A percentile compares a stretch with the other conserved stretches of the same genome.
These are phyloP conservation scores for Epirrita christyi DNA, from an alignment of 2,888 invertebrate genomes.

Conservation along the genomic window DNA sequence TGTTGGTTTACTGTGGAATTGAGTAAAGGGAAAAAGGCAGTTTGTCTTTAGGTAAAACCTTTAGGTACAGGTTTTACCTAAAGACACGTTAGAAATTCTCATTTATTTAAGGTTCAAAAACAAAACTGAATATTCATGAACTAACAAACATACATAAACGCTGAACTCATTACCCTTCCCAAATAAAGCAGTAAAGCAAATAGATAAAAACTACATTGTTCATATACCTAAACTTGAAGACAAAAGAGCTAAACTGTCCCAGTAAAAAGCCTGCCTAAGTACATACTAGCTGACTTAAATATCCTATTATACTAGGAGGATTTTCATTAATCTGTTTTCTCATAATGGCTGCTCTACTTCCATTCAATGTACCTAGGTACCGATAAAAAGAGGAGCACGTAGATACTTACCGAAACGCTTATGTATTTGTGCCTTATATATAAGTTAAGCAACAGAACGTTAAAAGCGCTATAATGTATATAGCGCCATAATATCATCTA, in stretches of 20 bases:
- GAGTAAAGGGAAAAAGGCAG: too few species aligned
- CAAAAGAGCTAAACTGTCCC: not conserved
- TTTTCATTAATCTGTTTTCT: slow-evolving; percentile 27
- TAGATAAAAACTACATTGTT: too few species aligned
- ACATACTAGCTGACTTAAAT: slow-evolving; percentile 8
- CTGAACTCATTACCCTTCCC: too few species aligned
- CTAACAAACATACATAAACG: too few species aligned
- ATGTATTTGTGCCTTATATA: slow-evolving; percentile 30
- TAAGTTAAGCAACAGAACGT: slow-evolving; percentile 17
- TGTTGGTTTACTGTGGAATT: not conserved
- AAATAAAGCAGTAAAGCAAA: too few species aligned
- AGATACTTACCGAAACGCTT: slow-evolving; percentile 19
- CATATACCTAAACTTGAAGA: not conserved
- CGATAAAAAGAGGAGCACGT: slow-evolving; percentile 25
- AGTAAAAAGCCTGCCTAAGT: not conserved
- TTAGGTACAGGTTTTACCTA: too few species aligned
- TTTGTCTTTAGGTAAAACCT: too few species aligned
- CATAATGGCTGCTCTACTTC: slow-evolving; percentile 28
- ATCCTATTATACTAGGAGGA: slow-evolving; percentile 22
- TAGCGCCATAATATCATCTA: slow-evolving; percentile 44
- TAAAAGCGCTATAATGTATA: slow-evolving; percentile 11
- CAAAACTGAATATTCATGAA: too few species aligned
- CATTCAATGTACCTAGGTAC: slow-evolving; percentile 26
- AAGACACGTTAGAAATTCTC: too few species aligned
- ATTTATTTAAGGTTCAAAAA: too few species aligned